phyloP scores from a whole-genome alignment of 2,888 invertebrate genomes.

The Augiades crinisus region DNA sequence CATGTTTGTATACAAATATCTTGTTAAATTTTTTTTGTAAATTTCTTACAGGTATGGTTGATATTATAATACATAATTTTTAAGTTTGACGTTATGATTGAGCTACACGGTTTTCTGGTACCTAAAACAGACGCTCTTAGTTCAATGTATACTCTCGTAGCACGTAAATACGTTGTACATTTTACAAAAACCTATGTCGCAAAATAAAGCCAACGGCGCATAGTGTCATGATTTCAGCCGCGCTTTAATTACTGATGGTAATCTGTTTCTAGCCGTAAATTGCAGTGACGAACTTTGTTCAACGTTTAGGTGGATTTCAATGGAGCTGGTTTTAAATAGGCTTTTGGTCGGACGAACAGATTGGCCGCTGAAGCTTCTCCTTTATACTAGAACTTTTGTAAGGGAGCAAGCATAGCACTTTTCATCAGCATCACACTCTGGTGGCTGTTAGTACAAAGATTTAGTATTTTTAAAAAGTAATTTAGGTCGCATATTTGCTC shows the following conservation, averaged over 20 bases:
- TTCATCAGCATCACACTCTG: slow-evolving; percentile 21
- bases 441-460: slow-evolving; percentile 19
- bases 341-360: slow-evolving; percentile 40
- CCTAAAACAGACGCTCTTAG: too few species aligned
- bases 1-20: too few species aligned
- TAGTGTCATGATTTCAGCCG: slow-evolving; percentile 39
- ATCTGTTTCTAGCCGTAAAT: slow-evolving; percentile 51
- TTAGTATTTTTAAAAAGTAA: slow-evolving; percentile 1
- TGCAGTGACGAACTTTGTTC: slow-evolving; percentile 43
- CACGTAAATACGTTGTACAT: slow-evolving; percentile 27
- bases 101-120: too few species aligned
- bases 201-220: slow-evolving; percentile 29
- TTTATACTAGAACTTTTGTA: slow-evolving; percentile 15
- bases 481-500: too few species aligned
- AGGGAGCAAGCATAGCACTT: slow-evolving; percentile 16
- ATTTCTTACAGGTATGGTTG: too few species aligned
- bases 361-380: slow-evolving; percentile 34
- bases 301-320: slow-evolving; percentile 46
- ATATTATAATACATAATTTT: too few species aligned
- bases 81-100: too few species aligned
- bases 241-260: slow-evolving; percentile 65
- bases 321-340: slow-evolving; percentile 39
- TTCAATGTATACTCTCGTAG: too few species aligned
- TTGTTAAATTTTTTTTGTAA: too few species aligned
- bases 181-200: slow-evolving; percentile 33